Evolutionary conservation across 1,140 invertebrate species (phyloP).

Genomic region (Apis dorsata): DNA sequence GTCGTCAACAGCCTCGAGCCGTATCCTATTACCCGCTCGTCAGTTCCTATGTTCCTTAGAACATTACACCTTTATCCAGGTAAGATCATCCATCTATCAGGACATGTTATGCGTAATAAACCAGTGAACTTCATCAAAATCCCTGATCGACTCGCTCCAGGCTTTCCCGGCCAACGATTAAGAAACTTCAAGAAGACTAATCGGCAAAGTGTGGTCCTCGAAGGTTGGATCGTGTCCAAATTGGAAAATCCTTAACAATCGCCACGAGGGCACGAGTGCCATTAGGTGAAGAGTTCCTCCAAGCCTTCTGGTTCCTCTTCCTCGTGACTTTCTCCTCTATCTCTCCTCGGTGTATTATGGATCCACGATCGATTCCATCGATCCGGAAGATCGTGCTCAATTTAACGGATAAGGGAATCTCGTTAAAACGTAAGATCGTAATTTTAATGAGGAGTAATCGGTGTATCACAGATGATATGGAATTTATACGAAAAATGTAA

Average conservation of each 20-base stretch:
- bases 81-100: constrained; percentile 20
- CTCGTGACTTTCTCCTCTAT: background rate
- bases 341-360: background rate
- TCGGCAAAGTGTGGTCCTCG: background rate
- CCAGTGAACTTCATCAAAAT: constrained; percentile 26
- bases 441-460: too few species aligned
- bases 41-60: constrained; percentile 22
- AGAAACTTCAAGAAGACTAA: constrained; percentile 33
- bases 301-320: too few species aligned
- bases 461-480: too few species aligned
- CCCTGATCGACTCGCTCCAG: constrained; percentile 26
- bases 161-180: background rate
- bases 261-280: background rate
- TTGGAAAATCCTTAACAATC: constrained; percentile 15
- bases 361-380: background rate
- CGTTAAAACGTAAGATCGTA: background rate
- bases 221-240: too few species aligned
- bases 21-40: constrained; percentile 20
- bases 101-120: constrained; percentile 13
- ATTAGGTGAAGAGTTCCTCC: background rate
- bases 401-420: background rate
- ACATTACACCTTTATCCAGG: constrained; percentile 23
- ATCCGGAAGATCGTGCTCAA: background rate
- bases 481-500: too few species aligned
- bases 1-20: background rate